These are phyloP conservation scores for Callorhinus ursinus DNA, from an alignment of 2,113 vertebrate species.

Conservation along the genomic window DNA sequence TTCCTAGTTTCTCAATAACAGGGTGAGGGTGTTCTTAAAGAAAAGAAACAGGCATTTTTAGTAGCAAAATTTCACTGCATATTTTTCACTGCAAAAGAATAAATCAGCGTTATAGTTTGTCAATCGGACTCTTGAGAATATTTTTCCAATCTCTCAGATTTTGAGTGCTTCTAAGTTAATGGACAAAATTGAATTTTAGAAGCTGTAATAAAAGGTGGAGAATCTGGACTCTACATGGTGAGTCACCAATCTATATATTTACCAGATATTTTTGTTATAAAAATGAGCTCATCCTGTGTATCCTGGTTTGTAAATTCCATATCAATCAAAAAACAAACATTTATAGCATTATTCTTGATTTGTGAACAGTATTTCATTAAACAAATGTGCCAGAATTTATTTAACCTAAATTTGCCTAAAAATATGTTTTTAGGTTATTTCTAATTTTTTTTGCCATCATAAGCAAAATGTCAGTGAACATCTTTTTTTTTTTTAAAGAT, in stretches of 20 bases:
- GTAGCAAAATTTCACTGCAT: neutral
- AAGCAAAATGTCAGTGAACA: neutral
- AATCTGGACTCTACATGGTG: neutral
- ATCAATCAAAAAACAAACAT: neutral
- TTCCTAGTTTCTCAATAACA: conserved; percentile 38
- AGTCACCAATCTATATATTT: neutral
- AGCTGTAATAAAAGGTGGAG: neutral
- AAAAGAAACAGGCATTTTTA: conserved; percentile 4
- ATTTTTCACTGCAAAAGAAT: conserved; percentile 21
- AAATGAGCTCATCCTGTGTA: neutral
- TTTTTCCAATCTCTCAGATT: neutral
- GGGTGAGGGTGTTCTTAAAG: neutral
- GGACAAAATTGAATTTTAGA: neutral
- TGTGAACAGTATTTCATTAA: conserved; percentile 16
- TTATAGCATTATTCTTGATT: conserved; percentile 20
- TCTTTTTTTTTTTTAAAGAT: neutral
- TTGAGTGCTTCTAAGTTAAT: conserved; percentile 21
- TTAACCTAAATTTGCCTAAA: neutral
- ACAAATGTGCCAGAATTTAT: conserved; percentile 34
- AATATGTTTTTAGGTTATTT: conserved; percentile 15
- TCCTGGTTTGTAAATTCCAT: conserved; percentile 2
- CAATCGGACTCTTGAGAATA: neutral
- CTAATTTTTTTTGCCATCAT: conserved; percentile 18
- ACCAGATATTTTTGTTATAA: neutral
- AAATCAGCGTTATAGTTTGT: conserved; percentile 5